Evolutionary conservation across 2,888 invertebrate genomes (phyloP), one percentile per base, ranked within the genome.

Genomic region (Molorchus minor): DNA sequence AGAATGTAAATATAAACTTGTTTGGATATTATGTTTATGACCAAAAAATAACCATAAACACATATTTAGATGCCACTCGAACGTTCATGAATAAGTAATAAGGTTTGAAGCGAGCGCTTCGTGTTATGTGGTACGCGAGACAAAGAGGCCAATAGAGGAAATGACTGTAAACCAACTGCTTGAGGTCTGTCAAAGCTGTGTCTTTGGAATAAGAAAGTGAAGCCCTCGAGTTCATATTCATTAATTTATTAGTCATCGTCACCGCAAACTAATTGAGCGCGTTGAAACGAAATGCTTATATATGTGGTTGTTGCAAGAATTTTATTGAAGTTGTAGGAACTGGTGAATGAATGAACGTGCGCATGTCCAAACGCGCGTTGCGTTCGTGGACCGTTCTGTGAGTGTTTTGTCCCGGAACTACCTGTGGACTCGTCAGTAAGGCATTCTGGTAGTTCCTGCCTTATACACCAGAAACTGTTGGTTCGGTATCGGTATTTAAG

Each of bases 31-130:
- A 41, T 52, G 52, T 52, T 52, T 52, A 52, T 30, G 40, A 41
- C 16, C 41, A 41, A 52, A 52, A 52, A 46, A 52, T 25, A 21
- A 30, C 41, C 21, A 52, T 52, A 52, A 52, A 52, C 52, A 52
- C 52, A 52, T 52, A 52, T 52, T 52, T 52, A 40, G 41, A 52
- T 52, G 41, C 41, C 52, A 52, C 52, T 52, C 41, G 21, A 41
- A 29, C 29, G 15, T n/a, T 30, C 30, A 52, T 52, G 52, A 52
- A 52, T 52, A 52, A 52, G 29, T 52, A 41, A 52, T 52, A 52
- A 7, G 41, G 12, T 52, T 40, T 52, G 41, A 17, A 21, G 29
- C 40, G 30, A 52, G 38, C 15, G 4, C 30, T 7, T 16, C 19
- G 25, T 17, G 40, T 19, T 12, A 25, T 5, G 7, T 8, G 33